Evolutionary conservation across 2,888 invertebrate species (phyloP), one percentile per base, ranked within the genome.

Genomic region (Tipula vernalis): DNA sequence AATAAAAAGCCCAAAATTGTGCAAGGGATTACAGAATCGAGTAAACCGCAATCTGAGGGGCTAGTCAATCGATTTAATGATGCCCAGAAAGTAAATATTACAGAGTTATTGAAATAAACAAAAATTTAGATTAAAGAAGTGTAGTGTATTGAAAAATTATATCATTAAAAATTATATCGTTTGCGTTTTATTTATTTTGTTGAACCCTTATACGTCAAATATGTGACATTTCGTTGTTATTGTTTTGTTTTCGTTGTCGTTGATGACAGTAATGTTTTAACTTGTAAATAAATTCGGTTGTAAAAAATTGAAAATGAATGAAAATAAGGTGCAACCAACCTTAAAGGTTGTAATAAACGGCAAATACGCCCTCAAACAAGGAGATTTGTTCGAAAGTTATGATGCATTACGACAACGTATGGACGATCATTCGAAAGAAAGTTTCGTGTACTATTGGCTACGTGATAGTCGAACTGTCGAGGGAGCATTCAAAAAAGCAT

Each of bases 381-480:
- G 92, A 2, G 92, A 92, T 88, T 88, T 90, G 87, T 92, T 92
- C 88, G 89, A 90, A 57, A 91, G 90, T 87, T 92, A 91, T 87
- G 92, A 92, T 87, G 90, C 91, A 71, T 88, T 92, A 18, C 90
- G 91, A 87, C 88, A 89, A 28, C 90, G 90, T 86, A 88, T 92
- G 87, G 91, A 91, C 44, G 89, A 89, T 87, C 91, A 91, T 88
- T 91, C 92, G 5, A 90, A 90, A 86, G 90, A 90, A 87, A 91
- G 91, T 88, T 89, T 91, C 47, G 92, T 92, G 0, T 92, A 92
- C 88, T 92, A 91, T 88, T 92, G 92, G 92, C 89, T 91, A 51
- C 89, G 92, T 86, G 92, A 92, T 88, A 92, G 91, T 87, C 89
- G 92, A 88, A 91, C 92, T 0, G 92, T 92, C n/a, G 90, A 90